Base-by-base conservation (phyloP, 2,113 vertebrate species). In the Trichechus manatus region DNA sequence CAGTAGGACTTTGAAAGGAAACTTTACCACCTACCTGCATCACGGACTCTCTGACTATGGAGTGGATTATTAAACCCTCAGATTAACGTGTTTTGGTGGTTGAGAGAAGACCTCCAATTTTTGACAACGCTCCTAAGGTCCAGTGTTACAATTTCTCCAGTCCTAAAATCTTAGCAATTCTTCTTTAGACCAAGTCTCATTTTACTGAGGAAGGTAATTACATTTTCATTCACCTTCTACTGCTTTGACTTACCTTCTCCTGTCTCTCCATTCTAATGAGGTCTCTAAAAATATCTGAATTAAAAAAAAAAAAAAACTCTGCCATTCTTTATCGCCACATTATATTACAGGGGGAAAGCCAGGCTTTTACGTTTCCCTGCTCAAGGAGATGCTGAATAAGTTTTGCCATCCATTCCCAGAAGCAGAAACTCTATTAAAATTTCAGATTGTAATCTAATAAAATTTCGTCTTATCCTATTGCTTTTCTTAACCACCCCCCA, bases 391-490 rank as follows among this genome's bases (percentile, higher is more conserved):
- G 97, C 95, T 97, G 95, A 98, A 92, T 97, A 96, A 94, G 87
- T 77, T 39, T 95, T 93, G 44, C 85, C 33, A 82, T 75, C 81
- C 87, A 86, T 98, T 98, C 96, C 95, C 93, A 96, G 97, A 95
- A 97, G 95, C 68, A 80, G 83, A 94, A 90, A 93, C 5, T 64
- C 90, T 95, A 96, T 97, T 98, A 97, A 97, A 97, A 96, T 93
- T 97, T 96, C 96, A 97, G 96, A 96, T 97, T 93, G 72, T 96
- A 97, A 98, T 97, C 95, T 97, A 97, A 98, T 97, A 96, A 98
- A 96, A 98, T 93, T 94, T 96, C 92, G 97, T 96, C 72, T 95
- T 91, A 87, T 83, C 63, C 88, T 83, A 80, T 89, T 93, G 92
- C 90, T 94, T 89, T 88, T 87, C 87, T 92, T 95, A 91, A 13